Evolutionary conservation across 2,113 vertebrate genomes (phyloP).

Genomic region (Romanogobio albipinnatus): DNA sequence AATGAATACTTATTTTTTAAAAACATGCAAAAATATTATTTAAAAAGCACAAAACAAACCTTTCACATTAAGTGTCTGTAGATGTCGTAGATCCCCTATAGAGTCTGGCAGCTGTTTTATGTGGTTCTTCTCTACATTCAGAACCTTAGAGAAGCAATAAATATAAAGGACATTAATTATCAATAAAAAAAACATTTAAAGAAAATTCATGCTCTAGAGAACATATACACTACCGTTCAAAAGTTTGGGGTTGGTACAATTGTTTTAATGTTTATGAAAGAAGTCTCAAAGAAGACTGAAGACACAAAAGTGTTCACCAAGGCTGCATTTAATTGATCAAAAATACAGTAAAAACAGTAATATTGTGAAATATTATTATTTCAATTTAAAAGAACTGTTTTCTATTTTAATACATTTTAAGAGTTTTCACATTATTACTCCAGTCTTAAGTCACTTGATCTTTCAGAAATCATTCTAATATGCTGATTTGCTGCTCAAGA

Average conservation of each 20-base stretch:
- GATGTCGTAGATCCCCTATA: conserved; percentile 80
- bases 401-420: not conserved
- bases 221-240: not conserved
- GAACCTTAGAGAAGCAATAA: conserved; percentile 76
- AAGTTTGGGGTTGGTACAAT: not conserved
- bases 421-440: not conserved
- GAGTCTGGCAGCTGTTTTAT: conserved; percentile 85
- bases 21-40: not conserved
- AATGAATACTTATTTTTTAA: not conserved
- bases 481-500: not conserved
- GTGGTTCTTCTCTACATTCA: conserved; percentile 89
- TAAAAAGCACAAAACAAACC: conserved; percentile 70
- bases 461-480: not conserved
- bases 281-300: no score
- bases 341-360: not conserved
- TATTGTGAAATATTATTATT: not conserved
- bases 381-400: not conserved
- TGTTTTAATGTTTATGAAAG: not conserved
- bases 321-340: not conserved
- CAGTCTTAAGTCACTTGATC: not conserved
- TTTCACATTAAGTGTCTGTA: conserved; percentile 91
- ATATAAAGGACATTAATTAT: not conserved
- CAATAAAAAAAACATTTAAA: not conserved
- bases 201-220: not conserved
- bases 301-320: not conserved